phyloP scores from a whole-genome alignment of 2,113 vertebrate species.

The Sander lucioperca region DNA sequence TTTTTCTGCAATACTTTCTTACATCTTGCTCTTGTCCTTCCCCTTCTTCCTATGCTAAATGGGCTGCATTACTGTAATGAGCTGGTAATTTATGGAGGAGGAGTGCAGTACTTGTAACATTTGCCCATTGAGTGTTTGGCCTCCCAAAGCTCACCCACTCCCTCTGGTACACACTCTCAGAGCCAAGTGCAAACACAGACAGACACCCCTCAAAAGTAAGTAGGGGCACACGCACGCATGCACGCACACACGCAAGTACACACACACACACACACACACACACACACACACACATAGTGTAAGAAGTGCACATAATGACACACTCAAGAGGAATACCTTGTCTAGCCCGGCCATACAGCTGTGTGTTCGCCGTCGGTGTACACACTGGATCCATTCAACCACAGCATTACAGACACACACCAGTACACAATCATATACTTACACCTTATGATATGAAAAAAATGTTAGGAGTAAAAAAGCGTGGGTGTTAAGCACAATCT shows the following conservation, averaged over 20 bases:
- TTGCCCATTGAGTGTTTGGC: constrained; percentile 72
- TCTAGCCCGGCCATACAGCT: constrained; percentile 12
- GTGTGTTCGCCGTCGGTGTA: neutral
- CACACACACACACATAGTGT: neutral
- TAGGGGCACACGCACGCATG: neutral
- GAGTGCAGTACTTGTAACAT: constrained; percentile 71
- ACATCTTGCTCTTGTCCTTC: constrained; percentile 18
- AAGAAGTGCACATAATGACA: constrained; percentile 1
- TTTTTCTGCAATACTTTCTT: constrained; percentile 26
- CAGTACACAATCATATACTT: neutral
- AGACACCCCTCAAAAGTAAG: neutral
- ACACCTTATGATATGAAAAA: neutral
- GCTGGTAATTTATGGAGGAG: constrained; percentile 80
- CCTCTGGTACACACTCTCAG: constrained; percentile 18
- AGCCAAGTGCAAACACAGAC: constrained; percentile 38
- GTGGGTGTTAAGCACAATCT: neutral
- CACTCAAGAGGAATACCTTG: constrained; percentile 25
- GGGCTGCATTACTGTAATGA: constrained; percentile 82
- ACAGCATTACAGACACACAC: neutral
- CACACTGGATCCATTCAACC: constrained; percentile 13
- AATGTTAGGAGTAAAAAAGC: neutral
- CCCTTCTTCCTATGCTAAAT: constrained; percentile 62
- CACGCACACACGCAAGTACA: neutral
- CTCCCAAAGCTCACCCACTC: constrained; percentile 43
- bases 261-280: neutral